Evolutionary conservation across 2,797 vertebrate species (phyloP).

Genomic region (Sparus aurata): DNA sequence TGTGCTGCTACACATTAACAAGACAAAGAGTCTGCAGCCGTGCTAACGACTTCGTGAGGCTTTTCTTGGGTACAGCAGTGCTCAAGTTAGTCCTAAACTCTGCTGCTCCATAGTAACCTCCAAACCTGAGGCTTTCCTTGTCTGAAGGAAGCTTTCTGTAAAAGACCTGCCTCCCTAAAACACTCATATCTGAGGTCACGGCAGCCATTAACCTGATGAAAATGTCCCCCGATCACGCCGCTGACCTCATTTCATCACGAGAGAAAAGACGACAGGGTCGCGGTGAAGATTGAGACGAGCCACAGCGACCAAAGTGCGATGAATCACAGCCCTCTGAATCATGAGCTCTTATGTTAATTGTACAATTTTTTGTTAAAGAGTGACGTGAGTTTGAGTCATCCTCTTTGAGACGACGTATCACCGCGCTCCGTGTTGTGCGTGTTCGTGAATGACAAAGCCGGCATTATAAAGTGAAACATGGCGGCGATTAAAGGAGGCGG

Average conservation of each 20-base stretch:
- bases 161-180: constrained; percentile 4
- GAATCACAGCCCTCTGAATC: constrained; percentile 44
- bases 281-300: constrained; percentile 11
- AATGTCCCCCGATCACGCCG: background rate
- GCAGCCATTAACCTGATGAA: constrained; percentile 39
- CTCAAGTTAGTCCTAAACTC: too few species aligned
- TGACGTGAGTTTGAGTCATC: constrained; percentile 51
- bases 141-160: background rate
- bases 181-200: background rate
- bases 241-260: constrained; percentile 30
- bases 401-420: background rate
- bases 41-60: background rate
- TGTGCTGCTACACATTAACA: background rate
- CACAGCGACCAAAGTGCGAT: constrained; percentile 7
- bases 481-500: constrained; percentile 30
- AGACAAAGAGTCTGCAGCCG: background rate
- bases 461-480: constrained; percentile 36
- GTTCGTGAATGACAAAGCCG: background rate
- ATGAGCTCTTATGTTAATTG: constrained; percentile 18
- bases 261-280: background rate
- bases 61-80: background rate
- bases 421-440: background rate
- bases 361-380: constrained; percentile 6
- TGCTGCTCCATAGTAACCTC: too few species aligned
- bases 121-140: background rate